Base-by-base conservation (phyloP, 2,888 invertebrate species). In the Drosophila vallismaia region DNA sequence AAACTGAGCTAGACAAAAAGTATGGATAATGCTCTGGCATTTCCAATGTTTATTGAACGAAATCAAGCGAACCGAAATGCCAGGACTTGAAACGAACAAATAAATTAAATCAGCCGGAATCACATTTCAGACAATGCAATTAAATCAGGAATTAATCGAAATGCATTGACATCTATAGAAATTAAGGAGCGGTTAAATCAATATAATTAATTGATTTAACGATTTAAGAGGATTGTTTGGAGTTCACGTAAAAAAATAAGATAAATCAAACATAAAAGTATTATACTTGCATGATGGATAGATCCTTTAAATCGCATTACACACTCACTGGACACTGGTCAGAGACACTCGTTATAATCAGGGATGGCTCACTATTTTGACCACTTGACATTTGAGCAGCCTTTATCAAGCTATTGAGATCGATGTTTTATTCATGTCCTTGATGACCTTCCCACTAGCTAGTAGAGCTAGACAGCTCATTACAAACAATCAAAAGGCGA, bases 401-500 rank as follows among this genome's bases (percentile, higher is more conserved):
- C 60, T 29, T 40, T 62, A 70, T 62, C 70, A 42, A 36, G 10
- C 46, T 26, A 26, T 42, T 26, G 49, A 68, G 52, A 68, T 68
- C 70, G 33, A 53, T 71, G 70, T 70, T 67, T 76, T 68, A 78
- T 74, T 78, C 68, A 83, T 74, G 40, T 48, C 24, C 45, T 14
- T 63, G 58, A 59, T 59, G 49, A 53, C 62, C 62, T 45, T 40
- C 70, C 54, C 42, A 14, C 28, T 19, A 26, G 19, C 19, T 14
- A 14, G 44, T 24, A 36, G 14, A 36, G 36, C 36, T n/a, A 6
- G 24, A 42, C 45, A 80, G 71, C 67, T 76, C 83, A 85, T 85
- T 79, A 71, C 78, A 78, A 83, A 62, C 78, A 83, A 83, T 85
- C 69, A 86, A 76, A 82, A 76, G 80, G 69, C 80, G 76, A 79